These are phyloP conservation scores for Holocentrus rufus DNA, from an alignment of 2,797 vertebrate genomes.

Conservation along the genomic window DNA sequence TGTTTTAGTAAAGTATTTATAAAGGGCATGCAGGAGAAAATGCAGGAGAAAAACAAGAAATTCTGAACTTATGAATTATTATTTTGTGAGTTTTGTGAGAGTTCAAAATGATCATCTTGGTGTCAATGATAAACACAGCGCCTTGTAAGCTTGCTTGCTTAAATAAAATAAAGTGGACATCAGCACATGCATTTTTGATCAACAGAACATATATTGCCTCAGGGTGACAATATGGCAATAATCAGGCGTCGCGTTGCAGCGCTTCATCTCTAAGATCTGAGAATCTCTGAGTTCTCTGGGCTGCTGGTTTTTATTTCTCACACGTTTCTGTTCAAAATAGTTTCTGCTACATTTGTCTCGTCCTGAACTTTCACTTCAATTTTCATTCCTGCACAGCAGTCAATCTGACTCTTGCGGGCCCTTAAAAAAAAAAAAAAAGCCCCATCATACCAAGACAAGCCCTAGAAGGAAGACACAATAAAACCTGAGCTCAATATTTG, in stretches of 20 bases:
- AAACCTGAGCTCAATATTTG: slow-evolving; percentile 16
- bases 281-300: neutral
- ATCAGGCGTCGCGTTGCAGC: neutral
- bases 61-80: too few relatives aligned
- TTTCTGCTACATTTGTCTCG: neutral
- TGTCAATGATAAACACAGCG: too few relatives aligned
- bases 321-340: neutral
- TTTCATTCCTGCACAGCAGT: neutral
- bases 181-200: slow-evolving; percentile 22
- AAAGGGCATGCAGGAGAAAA: too few relatives aligned
- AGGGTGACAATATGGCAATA: neutral
- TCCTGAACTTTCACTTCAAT: neutral
- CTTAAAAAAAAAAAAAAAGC: neutral
- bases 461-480: slow-evolving; percentile 1
- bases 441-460: neutral
- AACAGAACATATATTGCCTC: neutral
- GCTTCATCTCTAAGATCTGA: neutral
- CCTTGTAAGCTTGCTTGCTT: too few relatives aligned
- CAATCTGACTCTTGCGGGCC: neutral
- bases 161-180: too few relatives aligned
- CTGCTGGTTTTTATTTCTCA: neutral
- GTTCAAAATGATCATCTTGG: too few relatives aligned
- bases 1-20: too few relatives aligned
- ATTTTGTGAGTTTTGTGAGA: too few relatives aligned
- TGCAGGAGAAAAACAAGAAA: too few relatives aligned